Evolutionary conservation across 2,797 vertebrate species (phyloP).

Genomic region (Sebastes vulpes): DNA sequence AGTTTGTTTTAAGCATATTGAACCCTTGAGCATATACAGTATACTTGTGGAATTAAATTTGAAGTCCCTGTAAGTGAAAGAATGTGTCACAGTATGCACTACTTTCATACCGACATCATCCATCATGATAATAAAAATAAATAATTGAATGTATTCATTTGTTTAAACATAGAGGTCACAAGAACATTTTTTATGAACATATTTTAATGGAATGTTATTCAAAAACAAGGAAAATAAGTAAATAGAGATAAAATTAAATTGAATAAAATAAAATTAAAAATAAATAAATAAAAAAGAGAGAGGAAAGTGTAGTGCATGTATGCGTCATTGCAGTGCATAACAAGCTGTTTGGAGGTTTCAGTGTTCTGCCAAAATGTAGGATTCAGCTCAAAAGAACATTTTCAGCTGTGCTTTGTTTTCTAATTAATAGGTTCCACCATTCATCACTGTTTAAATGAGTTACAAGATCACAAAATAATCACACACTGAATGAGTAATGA

Average conservation of each 20-base stretch:
- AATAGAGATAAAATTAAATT: not conserved
- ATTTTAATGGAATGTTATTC: not conserved
- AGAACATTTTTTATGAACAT: not conserved
- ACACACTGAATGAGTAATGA: constrained; percentile 15
- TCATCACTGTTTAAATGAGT: constrained; percentile 29
- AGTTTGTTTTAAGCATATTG: not conserved
- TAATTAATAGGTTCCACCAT: constrained; percentile 16
- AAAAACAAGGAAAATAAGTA: not conserved
- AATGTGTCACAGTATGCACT: not conserved
- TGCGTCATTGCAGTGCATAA: not conserved
- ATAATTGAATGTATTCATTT: not conserved
- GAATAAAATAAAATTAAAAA: not conserved
- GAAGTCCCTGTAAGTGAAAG: not conserved
- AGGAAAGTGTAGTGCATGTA: not conserved
- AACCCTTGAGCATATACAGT: not conserved
- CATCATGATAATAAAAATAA: not conserved
- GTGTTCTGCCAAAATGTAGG: not conserved
- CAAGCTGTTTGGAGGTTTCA: not conserved
- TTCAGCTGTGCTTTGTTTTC: not conserved
- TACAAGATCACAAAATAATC: constrained; percentile 20
- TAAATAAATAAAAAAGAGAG: not conserved
- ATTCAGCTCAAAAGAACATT: not conserved
- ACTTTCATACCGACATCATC: not conserved
- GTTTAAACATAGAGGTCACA: not conserved
- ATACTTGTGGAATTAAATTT: not conserved